Evolutionary conservation across 2,113 vertebrate species (phyloP), one percentile per base, ranked within the genome.

Genomic region (Actenoides hombroni): DNA sequence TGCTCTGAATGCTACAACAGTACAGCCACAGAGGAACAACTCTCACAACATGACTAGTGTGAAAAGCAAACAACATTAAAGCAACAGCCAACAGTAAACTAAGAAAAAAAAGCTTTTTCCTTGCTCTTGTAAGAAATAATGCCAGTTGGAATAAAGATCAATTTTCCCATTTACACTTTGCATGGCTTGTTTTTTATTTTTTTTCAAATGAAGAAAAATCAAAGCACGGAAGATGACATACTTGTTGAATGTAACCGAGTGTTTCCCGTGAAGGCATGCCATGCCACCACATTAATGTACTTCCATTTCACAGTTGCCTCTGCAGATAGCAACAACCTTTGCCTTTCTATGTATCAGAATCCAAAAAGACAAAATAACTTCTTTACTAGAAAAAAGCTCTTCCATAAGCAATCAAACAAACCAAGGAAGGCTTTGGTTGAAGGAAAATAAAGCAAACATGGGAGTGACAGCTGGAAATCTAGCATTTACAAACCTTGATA

Each of bases 111-210:
- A 31, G 24, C 5, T 16, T 86, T 91, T 93, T 42, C n/a, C 31
- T 60, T 90, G 46, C 23, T 81, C 46, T 70, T 42, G 20, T 80
- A 88, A 86, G 88, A 90, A 91, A 88, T 76, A 94, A 92, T 40
- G 33, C 49, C 82, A 92, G 67, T 79, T 93, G 61, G 87, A 97
- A 91, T 78, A 56, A 89, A 93, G 69, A 89, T 53, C 81, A 86
- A 63, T 64, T 61, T 94, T 92, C 86, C 95, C 65, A 88, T 96
- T 92, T 94, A 69, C 42, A 64, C 56, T 91, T 95, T 63, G 39
- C 20, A 28, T 40, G 56, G 21, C 48, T 63, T 44, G 33, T 69
- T 88, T 77, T 90, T 65, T 56, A 21, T 11, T 19, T 7, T 10
- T 28, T 19, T 8, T 4, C n/a, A 60, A 59, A 40, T 10, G 23